A percentile compares a stretch with the other conserved stretches of the same genome.
Conservation (phyloP, 2,113 vertebrate genomes). For the Ceyx melanurus region DNA sequence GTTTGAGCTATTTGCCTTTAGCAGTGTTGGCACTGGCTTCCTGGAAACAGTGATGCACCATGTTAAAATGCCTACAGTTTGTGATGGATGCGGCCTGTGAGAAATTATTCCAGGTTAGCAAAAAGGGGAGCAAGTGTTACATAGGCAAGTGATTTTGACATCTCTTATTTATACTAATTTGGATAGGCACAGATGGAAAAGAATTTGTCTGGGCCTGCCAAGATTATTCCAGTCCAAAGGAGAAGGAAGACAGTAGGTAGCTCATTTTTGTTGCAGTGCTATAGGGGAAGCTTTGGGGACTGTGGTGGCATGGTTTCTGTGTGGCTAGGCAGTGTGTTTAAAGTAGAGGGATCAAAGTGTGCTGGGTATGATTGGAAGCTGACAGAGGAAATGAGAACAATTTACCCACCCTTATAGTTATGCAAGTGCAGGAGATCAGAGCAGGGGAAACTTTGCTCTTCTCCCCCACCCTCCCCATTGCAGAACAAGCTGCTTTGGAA, state of each 20-base stretch:
- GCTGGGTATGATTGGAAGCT: not conserved
- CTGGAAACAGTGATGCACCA: not conserved
- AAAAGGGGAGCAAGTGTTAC: not conserved
- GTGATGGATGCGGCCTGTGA: not conserved
- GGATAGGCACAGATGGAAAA: not conserved
- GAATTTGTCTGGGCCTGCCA: not conserved
- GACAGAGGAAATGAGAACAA: not conserved
- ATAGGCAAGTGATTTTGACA: not conserved
- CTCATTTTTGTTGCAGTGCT: not conserved
- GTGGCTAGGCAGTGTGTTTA: not conserved
- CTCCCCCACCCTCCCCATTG: accelerated
- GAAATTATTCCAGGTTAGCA: not conserved
- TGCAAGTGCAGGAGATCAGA: not conserved
- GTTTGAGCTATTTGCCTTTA: not conserved
- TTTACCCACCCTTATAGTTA: not conserved
- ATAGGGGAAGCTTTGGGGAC: not conserved
- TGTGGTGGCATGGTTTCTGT: not conserved
- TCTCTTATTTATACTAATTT: not conserved
- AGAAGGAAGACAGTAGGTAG: not conserved
- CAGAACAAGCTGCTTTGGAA: not conserved
- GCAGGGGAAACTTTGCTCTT: not conserved
- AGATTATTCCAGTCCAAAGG: not conserved
- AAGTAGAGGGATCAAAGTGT: not conserved
- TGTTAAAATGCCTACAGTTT: not conserved
- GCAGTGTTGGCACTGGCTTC: not conserved